Percentiles rank a stretch among this genome's conserved stretches.
These are phyloP conservation scores for Thymallus thymallus DNA, from an alignment of 2,113 vertebrate species.

Conservation along the genomic window DNA sequence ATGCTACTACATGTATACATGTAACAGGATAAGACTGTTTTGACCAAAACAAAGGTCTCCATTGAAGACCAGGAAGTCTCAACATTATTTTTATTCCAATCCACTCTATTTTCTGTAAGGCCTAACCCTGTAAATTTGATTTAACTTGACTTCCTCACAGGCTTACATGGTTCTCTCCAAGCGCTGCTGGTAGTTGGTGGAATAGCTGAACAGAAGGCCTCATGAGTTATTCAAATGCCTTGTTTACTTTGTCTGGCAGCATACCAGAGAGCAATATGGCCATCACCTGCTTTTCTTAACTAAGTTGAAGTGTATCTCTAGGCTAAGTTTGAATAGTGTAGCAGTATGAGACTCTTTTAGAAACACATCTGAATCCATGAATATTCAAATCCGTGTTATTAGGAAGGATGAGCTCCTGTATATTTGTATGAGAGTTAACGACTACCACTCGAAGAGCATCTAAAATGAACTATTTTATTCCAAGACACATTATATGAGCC, in stretches of 20 bases:
- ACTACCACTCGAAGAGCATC: neutral
- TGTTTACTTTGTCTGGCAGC: slow-evolving; percentile 17
- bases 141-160: neutral
- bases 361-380: neutral
- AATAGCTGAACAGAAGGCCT: slow-evolving; percentile 23
- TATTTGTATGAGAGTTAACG: neutral
- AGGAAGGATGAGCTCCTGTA: neutral
- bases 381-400: slow-evolving; percentile 6
- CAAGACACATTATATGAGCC: too few relatives aligned
- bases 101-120: too few relatives aligned
- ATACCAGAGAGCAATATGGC: slow-evolving; percentile 6
- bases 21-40: too few relatives aligned
- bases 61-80: too few relatives aligned
- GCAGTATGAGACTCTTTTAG: neutral
- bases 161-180: neutral
- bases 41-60: too few relatives aligned
- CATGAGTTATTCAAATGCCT: slow-evolving; percentile 31
- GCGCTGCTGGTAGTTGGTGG: neutral
- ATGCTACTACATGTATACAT: too few relatives aligned
- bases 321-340: slow-evolving; percentile 1
- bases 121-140: too few relatives aligned
- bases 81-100: too few relatives aligned
- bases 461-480: neutral
- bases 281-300: neutral
- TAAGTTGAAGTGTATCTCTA: too few relatives aligned